Percentiles rank a stretch among this genome's conserved stretches.
phyloP scores from a whole-genome alignment of 1,140 invertebrate species.

The Hycleus phaleratus region DNA sequence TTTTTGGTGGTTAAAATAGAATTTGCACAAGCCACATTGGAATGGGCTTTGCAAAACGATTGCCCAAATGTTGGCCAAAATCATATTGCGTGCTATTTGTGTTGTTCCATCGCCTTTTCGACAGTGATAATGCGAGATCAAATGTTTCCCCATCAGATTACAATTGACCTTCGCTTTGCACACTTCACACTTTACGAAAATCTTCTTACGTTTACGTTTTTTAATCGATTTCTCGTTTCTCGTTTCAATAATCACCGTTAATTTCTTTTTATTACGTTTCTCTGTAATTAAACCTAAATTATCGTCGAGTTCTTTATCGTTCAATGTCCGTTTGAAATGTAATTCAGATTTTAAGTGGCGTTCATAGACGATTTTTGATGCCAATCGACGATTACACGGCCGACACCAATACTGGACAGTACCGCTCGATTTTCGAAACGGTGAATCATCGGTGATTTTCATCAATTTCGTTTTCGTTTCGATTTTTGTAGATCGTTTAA shows the following conservation, averaged over 20 bases:
- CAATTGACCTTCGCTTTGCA: slow-evolving; percentile 59
- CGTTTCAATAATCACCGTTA: slow-evolving; percentile 18
- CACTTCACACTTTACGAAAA: slow-evolving; percentile 56
- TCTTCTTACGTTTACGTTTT: slow-evolving; percentile 50
- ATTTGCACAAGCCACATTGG: slow-evolving; percentile 74
- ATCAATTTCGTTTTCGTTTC: slow-evolving; percentile 2
- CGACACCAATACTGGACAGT: slow-evolving; percentile 67
- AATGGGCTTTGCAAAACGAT: slow-evolving; percentile 73
- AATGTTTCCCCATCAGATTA: slow-evolving; percentile 69
- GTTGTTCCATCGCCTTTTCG: slow-evolving; percentile 53
- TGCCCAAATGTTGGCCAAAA: slow-evolving; percentile 67
- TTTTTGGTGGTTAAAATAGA: slow-evolving; percentile 71
- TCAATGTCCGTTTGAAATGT: slow-evolving; percentile 59
- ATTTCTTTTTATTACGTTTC: slow-evolving; percentile 20
- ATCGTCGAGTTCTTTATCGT: slow-evolving; percentile 55
- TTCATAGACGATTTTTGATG: slow-evolving; percentile 63
- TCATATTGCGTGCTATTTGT: slow-evolving; percentile 48
- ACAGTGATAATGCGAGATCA: slow-evolving; percentile 77
- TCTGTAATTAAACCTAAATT: slow-evolving; percentile 37
- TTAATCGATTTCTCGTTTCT: slow-evolving; percentile 26
- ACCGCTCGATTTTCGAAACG: slow-evolving; percentile 37
- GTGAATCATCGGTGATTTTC: slow-evolving; percentile 1
- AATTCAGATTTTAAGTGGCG: slow-evolving; percentile 65
- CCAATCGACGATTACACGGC: slow-evolving; percentile 65
- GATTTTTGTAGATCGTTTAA: neutral